Base-by-base conservation (phyloP, 2,888 invertebrate species). In the Apamea anceps region DNA sequence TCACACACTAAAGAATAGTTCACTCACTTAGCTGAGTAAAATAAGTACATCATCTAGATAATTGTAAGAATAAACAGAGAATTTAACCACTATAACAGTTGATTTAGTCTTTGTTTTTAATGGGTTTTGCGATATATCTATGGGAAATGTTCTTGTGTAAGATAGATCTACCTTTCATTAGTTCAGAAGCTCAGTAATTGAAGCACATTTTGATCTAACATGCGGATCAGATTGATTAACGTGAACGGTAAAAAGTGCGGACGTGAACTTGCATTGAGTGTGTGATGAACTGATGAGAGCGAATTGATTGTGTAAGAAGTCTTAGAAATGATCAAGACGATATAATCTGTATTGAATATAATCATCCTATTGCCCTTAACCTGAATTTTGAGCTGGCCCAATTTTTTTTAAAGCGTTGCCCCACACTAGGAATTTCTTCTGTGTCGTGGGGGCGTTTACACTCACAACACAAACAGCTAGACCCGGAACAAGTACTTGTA, bases 131-230 rank as follows among this genome's bases (percentile, higher is more conserved):
- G 75, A 86, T 87, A 85, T 78, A 81, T 74, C 68, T 88, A 90
- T 91, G 91, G 87, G 90, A 92, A 91, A 81, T 65, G 84, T 89
- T 91, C 88, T 90, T 90, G 75, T 87, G 37, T 75, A 77, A 76
- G 75, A 84, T 81, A 85, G 72, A 77, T 87, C 86, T 86, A 86
- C 80, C 77, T 85, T 84, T 86, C 82, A 86, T 87, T 87, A 82
- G 71, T 72, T 78, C 81, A 80, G 83, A 85, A 81, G 77, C 82
- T 77, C 84, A 57, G 77, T 91, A 88, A 88, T 90, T 84, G 85
- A 84, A 79, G 87, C 62, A 68, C 81, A 73, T 74, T 77, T 80
- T 71, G 77, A 87, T 87, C 57, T 71, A 76, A 81, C 77, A 80
- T 66, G 68, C 79, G 78, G 78, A 84, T 84, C 73, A 80, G 76